phyloP scores from a whole-genome alignment of 2,113 vertebrate species.

The Gymnarchus niloticus region DNA sequence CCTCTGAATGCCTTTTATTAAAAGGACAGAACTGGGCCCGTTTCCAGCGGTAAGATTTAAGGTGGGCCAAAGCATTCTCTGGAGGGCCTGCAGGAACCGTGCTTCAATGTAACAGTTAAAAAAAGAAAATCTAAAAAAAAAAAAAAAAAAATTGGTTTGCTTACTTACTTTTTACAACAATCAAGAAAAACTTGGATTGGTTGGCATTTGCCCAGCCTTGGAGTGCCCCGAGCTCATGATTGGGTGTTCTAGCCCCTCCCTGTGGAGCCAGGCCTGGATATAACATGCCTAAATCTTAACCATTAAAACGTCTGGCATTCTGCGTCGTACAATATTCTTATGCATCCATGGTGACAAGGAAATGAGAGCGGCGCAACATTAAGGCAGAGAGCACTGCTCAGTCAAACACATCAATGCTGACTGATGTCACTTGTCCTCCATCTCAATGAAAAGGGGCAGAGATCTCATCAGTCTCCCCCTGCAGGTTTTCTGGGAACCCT shows the following conservation, averaged over 20 bases:
- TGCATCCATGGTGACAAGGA: not conserved
- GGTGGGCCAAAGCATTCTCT: not conserved
- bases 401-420: not conserved
- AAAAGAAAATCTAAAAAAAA: not conserved
- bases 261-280: not conserved
- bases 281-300: not conserved
- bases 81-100: not conserved
- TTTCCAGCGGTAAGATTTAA: not conserved
- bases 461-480: constrained; percentile 19
- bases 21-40: not conserved
- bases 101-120: not conserved
- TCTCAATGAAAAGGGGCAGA: not conserved
- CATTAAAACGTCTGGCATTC: not conserved
- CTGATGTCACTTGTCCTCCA: not conserved
- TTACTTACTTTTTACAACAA: not conserved
- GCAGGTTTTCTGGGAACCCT: constrained; percentile 3
- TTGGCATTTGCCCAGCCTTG: not conserved
- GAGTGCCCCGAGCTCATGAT: not conserved
- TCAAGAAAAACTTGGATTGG: not conserved
- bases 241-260: not conserved
- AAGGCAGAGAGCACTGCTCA: not conserved
- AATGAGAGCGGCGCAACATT: not conserved
- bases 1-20: not conserved
- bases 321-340: not conserved
- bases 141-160: not conserved